Base-by-base conservation (phyloP, 2,888 invertebrate species). In the Tyria jacobaeae region DNA sequence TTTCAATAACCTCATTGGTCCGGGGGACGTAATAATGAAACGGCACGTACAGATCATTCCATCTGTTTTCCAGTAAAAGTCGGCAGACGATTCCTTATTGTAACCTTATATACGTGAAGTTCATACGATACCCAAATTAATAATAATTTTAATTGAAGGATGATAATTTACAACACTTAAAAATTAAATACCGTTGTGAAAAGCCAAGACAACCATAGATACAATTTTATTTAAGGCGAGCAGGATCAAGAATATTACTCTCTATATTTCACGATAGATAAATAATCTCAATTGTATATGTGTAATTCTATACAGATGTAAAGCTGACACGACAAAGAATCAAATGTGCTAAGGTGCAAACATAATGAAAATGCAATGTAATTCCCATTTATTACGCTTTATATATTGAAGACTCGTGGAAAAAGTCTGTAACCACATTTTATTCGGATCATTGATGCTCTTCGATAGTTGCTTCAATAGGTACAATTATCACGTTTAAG, bases 1-100 rank as follows among this genome's bases (percentile, higher is more conserved):
- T 92, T 93, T 94, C 92, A 94, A 94, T 94, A 91, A 92, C 89
- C 86, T 86, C 85, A 82, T 87, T 85, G 85, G 84, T 80, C 81
- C 79, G 74, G 79, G 82, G 89, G 88, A 84, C 88, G 80, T 85
- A 84, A 92, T 91, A 93, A 92, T 93, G 89, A 91, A 92, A 92
- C 86, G 92, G 92, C 93, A 92, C 85, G 89, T 85, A 83, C 67
- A 66, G 70, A 27, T 61, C 66, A 55, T 74, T 71, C 85, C 81
- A 85, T 82, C 37, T 77, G 66, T 12, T 27, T 0, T 53, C 7
- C 67, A 79, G 80, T 79, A 81, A 79, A 82, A 82, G 85, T 79
- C 31, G 24, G 65, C 77, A 67, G 77, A 51, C 52, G 14, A 61
- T 53, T 44, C 15, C 21, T 58, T 51, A 58, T 58, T 58, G 41